Percentiles rank a stretch among this genome's conserved stretches.
These are phyloP conservation scores for Babyrousa celebensis DNA, from an alignment of 2,797 vertebrate genomes.

Conservation along the genomic window DNA sequence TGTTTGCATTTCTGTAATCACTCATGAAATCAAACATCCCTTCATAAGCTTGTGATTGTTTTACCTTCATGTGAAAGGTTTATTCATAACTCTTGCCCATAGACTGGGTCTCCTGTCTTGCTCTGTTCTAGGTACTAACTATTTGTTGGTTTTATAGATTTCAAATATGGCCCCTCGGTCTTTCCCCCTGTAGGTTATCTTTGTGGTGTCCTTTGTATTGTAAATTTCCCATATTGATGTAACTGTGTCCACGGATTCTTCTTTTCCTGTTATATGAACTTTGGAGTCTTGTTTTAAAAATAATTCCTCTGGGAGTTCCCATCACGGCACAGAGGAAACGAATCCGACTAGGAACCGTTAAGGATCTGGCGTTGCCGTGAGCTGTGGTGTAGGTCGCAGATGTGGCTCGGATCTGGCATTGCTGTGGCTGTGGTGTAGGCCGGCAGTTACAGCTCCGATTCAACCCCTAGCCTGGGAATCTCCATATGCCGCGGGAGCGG, in stretches of 20 bases:
- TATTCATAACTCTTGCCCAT: background rate
- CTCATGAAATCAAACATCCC: background rate
- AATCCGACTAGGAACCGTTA: too few relatives aligned
- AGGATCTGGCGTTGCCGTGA: too few relatives aligned
- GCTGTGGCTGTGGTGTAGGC: too few relatives aligned
- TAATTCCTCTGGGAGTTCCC: background rate
- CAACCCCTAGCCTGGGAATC: too few relatives aligned
- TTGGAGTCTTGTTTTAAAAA: slow-evolving; percentile 25
- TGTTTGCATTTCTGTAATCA: background rate
- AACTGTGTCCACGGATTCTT: background rate
- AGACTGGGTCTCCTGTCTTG: background rate
- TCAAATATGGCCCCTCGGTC: background rate
- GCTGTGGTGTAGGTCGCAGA: too few relatives aligned
- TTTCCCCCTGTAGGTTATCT: background rate
- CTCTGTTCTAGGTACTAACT: background rate
- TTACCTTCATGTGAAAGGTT: background rate
- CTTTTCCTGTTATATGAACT: slow-evolving; percentile 15
- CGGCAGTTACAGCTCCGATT: too few relatives aligned
- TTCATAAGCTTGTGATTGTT: background rate
- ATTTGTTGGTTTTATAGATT: background rate
- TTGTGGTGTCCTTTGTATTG: background rate
- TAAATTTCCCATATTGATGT: background rate
- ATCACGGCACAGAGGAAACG: too few relatives aligned
- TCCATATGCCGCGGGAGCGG: too few relatives aligned
- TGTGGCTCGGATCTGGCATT: too few relatives aligned